A percentile compares a stretch with the other conserved stretches of the same genome.
Evolutionary conservation across 2,797 vertebrate species (phyloP).

Genomic region (Staurois parvus): DNA sequence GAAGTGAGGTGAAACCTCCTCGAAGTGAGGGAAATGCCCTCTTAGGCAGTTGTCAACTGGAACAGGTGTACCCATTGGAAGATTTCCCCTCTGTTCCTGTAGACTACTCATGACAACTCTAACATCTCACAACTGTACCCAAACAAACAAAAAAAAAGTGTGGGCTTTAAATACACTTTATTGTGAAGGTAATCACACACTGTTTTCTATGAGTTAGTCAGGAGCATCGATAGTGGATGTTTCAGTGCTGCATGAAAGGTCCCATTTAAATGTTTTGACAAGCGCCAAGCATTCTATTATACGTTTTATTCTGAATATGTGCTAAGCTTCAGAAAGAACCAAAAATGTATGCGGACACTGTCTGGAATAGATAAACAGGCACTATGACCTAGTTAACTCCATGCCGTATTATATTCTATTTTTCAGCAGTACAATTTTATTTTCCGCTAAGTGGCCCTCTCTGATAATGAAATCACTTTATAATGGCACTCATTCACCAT

Average conservation of each 20-base stretch:
- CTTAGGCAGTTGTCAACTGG: too few species aligned
- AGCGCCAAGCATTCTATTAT: background rate
- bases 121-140: too few species aligned
- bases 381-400: slow-evolving; percentile 30
- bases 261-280: slow-evolving; percentile 24
- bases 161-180: background rate
- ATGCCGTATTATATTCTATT: background rate
- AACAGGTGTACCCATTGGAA: too few species aligned
- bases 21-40: too few species aligned
- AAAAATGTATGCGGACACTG: slow-evolving; percentile 15
- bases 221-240: background rate
- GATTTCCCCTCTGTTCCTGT: too few species aligned
- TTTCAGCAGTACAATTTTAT: slow-evolving; percentile 13
- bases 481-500: slow-evolving; percentile 29
- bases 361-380: slow-evolving; percentile 34
- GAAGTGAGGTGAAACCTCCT: too few species aligned
- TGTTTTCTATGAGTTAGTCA: background rate
- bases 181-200: background rate
- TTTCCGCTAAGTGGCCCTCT: slow-evolving; percentile 13
- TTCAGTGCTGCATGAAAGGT: background rate
- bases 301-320: slow-evolving; percentile 20
- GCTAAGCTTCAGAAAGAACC: background rate
- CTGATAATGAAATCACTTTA: slow-evolving; percentile 16
- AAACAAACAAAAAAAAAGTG: too few species aligned
- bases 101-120: background rate